These are phyloP conservation scores for Mimumesa dahlbomi DNA, from an alignment of 2,888 invertebrate genomes.

Conservation along the genomic window DNA sequence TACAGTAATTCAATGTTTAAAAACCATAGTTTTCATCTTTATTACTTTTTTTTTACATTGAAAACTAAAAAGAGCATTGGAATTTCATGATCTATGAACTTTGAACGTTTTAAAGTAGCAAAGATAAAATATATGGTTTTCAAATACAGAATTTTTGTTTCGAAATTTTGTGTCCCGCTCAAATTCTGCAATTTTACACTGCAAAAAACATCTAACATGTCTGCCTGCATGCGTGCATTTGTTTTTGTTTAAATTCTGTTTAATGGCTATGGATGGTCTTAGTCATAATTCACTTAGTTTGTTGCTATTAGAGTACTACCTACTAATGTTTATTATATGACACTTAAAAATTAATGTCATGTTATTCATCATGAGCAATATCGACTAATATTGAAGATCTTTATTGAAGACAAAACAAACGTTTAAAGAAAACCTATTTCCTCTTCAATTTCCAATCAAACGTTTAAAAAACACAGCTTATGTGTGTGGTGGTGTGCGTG, in stretches of 20 bases:
- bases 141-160: slow-evolving; percentile 39
- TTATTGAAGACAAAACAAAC: slow-evolving; percentile 10
- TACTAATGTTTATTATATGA: slow-evolving; percentile 9
- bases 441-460: slow-evolving; percentile 28
- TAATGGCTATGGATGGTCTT: slow-evolving; percentile 48
- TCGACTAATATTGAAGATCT: slow-evolving; percentile 22
- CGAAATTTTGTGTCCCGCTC: slow-evolving; percentile 22
- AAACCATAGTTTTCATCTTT: slow-evolving; percentile 51
- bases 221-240: slow-evolving; percentile 72
- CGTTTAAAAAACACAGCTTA: slow-evolving; percentile 49
- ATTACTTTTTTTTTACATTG: slow-evolving; percentile 40
- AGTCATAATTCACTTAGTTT: slow-evolving; percentile 19
- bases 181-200: slow-evolving; percentile 38
- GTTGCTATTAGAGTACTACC: slow-evolving; percentile 23
- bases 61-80: slow-evolving; percentile 1
- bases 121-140: slow-evolving; percentile 54
- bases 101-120: slow-evolving; percentile 25
- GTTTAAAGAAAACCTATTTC: slow-evolving; percentile 26
- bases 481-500: slow-evolving; percentile 70
- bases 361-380: slow-evolving; percentile 37
- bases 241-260: slow-evolving; percentile 47
- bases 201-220: slow-evolving; percentile 57
- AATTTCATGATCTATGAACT: slow-evolving; percentile 1
- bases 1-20: slow-evolving; percentile 80
- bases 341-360: slow-evolving; percentile 22